Conservation (phyloP, 2,113 vertebrate genomes). For the Rhagologus leucostigma region DNA sequence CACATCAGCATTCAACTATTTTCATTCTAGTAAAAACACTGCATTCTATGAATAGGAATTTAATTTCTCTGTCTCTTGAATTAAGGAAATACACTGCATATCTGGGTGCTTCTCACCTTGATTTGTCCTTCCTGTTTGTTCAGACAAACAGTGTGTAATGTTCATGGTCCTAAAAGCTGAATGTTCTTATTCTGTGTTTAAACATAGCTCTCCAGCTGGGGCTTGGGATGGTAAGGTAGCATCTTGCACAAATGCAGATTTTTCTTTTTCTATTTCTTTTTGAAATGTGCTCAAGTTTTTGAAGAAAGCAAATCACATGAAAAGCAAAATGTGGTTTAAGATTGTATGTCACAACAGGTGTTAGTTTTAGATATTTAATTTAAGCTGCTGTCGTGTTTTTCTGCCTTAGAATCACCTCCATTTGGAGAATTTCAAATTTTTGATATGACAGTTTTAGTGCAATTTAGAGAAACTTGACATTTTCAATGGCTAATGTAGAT, state of each 20-base stretch:
- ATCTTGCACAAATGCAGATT: neutral
- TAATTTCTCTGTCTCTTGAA: neutral
- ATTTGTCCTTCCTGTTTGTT: constrained; percentile 52
- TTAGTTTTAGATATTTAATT: neutral
- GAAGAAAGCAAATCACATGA: neutral
- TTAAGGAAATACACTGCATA: neutral
- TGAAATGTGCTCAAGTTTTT: neutral
- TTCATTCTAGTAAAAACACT: neutral
- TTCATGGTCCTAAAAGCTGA: neutral
- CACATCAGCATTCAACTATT: neutral
- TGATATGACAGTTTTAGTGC: neutral
- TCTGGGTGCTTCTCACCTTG: constrained; percentile 38
- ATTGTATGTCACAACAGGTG: neutral
- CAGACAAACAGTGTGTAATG: neutral
- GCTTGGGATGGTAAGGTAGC: neutral
- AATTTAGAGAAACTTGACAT: neutral
- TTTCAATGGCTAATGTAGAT: neutral
- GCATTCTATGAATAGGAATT: neutral
- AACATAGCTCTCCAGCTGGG: neutral
- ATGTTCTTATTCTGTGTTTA: neutral
- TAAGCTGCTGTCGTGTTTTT: neutral
- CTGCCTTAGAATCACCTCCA: neutral
- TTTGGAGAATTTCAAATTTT: neutral
- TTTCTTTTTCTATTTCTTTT: neutral
- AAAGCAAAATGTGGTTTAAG: neutral